Evolutionary conservation across 2,888 invertebrate genomes (phyloP).

Genomic region (Cephus pulcher): DNA sequence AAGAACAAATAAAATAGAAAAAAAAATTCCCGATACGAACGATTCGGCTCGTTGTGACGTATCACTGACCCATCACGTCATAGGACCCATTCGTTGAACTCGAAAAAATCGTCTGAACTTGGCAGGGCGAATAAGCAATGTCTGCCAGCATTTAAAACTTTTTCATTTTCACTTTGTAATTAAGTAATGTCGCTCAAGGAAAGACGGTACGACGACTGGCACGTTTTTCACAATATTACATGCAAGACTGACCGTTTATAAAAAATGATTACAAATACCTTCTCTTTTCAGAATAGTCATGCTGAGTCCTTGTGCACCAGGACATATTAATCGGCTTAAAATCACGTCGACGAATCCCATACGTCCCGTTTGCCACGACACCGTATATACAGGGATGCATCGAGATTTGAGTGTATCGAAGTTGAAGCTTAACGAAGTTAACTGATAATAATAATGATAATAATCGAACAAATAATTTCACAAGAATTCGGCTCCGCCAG

Average conservation of each 20-base stretch:
- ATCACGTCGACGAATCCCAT: background rate
- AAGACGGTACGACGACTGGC: background rate
- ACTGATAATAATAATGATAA: background rate
- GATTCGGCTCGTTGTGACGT: background rate
- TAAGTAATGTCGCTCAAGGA: conserved; percentile 11
- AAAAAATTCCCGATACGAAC: background rate
- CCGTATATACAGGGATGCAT: background rate
- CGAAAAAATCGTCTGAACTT: conserved; percentile 35
- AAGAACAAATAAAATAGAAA: background rate
- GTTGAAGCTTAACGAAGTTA: background rate
- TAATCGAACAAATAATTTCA: background rate
- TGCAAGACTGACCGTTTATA: conserved; percentile 31
- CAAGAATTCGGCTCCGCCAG: conserved; percentile 20
- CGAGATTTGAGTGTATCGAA: background rate
- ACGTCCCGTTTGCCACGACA: background rate
- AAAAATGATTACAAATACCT: conserved; percentile 35
- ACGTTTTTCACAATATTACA: conserved; percentile 22
- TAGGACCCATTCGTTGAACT: background rate
- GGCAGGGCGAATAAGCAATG: conserved; percentile 30
- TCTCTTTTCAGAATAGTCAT: conserved; percentile 22
- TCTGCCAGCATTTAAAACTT: conserved; percentile 8
- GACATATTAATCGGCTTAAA: conserved; percentile 25
- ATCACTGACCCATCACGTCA: background rate
- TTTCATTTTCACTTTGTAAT: conserved; percentile 11
- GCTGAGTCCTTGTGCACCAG: conserved; percentile 22